phyloP scores from a whole-genome alignment of 2,888 invertebrate species.

The Stomorhina lunata region DNA sequence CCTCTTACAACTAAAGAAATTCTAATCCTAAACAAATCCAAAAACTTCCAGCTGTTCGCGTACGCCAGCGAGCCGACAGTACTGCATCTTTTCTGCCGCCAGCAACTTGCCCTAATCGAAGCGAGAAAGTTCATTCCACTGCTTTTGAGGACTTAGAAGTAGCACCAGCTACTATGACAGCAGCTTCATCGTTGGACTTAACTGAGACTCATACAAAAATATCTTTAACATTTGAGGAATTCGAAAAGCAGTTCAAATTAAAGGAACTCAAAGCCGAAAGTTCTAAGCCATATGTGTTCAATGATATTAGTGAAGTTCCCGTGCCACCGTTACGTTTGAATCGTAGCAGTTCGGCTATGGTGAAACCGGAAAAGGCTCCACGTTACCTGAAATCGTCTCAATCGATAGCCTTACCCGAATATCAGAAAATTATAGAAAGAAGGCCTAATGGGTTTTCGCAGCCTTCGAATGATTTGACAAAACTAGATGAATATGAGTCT shows the following conservation, averaged over 20 bases:
- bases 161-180: neutral
- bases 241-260: conserved; percentile 55
- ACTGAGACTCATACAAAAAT: conserved; percentile 49
- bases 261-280: conserved; percentile 8
- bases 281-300: neutral
- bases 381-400: conserved; percentile 37
- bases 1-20: neutral
- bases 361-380: conserved; percentile 33
- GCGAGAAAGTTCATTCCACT: conserved; percentile 52
- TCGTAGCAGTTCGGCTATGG: conserved; percentile 48
- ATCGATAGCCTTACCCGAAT: conserved; percentile 43
- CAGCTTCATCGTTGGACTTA: conserved; percentile 28
- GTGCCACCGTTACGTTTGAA: conserved; percentile 58
- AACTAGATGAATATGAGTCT: conserved; percentile 50
- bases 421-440: conserved; percentile 46
- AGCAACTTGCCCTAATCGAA: conserved; percentile 40
- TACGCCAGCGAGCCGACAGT: conserved; percentile 65
- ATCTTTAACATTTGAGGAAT: conserved; percentile 69
- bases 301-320: conserved; percentile 25
- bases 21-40: neutral
- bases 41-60: conserved; percentile 68
- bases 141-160: conserved; percentile 62
- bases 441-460: conserved; percentile 46
- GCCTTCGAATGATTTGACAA: conserved; percentile 50
- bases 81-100: conserved; percentile 61